These are phyloP conservation scores for Ophioninae sp. DNA, from an alignment of 2,888 invertebrate species.

Conservation along the genomic window DNA sequence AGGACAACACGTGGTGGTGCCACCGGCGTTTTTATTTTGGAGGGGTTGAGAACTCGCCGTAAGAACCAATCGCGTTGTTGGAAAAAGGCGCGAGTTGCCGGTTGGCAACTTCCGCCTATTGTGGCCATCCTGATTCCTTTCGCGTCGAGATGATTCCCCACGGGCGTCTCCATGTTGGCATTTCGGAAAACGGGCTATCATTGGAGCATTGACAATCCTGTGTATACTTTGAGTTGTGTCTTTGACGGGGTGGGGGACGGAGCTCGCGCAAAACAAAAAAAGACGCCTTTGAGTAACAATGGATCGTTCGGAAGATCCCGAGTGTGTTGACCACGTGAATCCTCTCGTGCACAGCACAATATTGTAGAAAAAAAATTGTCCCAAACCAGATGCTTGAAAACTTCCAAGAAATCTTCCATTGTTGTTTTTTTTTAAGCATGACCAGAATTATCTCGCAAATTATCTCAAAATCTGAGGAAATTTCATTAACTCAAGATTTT, in stretches of 20 bases:
- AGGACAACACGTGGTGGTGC: conserved; percentile 35
- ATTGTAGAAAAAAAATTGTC: background rate
- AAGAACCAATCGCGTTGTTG: conserved; percentile 17
- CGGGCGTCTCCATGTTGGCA: background rate
- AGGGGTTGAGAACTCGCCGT: conserved; percentile 5
- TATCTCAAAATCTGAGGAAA: too few relatives aligned
- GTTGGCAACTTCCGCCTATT: conserved; percentile 23
- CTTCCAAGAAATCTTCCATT: background rate
- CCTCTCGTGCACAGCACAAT: background rate
- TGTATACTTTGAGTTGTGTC: background rate
- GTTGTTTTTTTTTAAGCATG: too few relatives aligned
- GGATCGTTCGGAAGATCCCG: background rate
- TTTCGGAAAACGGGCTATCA: background rate
- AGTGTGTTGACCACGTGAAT: background rate
- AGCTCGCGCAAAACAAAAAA: background rate
- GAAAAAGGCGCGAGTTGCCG: background rate
- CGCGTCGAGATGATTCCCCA: background rate
- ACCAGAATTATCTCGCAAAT: too few relatives aligned
- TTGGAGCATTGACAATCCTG: background rate
- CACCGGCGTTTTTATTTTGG: conserved; percentile 18
- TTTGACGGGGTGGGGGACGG: background rate
- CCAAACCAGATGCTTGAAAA: background rate
- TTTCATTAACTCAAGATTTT: too few relatives aligned
- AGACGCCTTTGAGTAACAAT: background rate
- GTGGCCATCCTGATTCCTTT: background rate